These are phyloP conservation scores for Campylomormyrus numenius DNA, from an alignment of 2,113 vertebrate genomes.

Conservation along the genomic window DNA sequence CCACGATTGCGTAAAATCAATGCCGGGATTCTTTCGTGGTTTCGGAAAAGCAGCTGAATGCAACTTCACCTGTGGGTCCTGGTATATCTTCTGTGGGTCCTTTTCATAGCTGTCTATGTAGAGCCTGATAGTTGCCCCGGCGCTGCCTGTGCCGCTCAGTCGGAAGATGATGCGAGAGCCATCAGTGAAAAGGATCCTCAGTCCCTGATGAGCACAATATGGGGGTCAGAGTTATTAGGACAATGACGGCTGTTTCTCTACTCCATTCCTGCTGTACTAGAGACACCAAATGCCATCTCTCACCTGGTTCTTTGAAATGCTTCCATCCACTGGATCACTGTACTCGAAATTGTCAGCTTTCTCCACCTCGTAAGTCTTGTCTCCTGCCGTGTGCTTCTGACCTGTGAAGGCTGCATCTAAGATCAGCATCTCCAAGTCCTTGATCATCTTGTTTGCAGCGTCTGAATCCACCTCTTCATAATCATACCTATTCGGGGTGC, in stretches of 20 bases:
- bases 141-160: conserved; percentile 92
- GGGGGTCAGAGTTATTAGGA: neutral
- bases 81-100: conserved; percentile 76
- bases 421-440: conserved; percentile 77
- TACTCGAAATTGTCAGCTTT: conserved; percentile 93
- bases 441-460: conserved; percentile 89
- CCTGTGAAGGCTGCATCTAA: conserved; percentile 79
- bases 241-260: neutral
- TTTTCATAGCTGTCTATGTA: conserved; percentile 99
- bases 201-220: conserved; percentile 62
- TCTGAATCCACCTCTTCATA: conserved; percentile 95
- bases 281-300: conserved; percentile 12
- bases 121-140: conserved; percentile 85
- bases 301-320: conserved; percentile 92
- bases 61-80: conserved; percentile 81
- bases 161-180: conserved; percentile 95
- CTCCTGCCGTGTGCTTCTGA: conserved; percentile 73
- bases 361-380: conserved; percentile 84
- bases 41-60: neutral
- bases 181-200: conserved; percentile 88
- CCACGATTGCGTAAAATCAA: neutral
- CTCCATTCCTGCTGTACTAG: neutral
- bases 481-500: conserved; percentile 71
- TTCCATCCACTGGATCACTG: conserved; percentile 88
- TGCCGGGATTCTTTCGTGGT: neutral